These are phyloP conservation scores for Meandrina meandrites DNA, from an alignment of 92 coral and sea anemone genomes.

Conservation along the genomic window DNA sequence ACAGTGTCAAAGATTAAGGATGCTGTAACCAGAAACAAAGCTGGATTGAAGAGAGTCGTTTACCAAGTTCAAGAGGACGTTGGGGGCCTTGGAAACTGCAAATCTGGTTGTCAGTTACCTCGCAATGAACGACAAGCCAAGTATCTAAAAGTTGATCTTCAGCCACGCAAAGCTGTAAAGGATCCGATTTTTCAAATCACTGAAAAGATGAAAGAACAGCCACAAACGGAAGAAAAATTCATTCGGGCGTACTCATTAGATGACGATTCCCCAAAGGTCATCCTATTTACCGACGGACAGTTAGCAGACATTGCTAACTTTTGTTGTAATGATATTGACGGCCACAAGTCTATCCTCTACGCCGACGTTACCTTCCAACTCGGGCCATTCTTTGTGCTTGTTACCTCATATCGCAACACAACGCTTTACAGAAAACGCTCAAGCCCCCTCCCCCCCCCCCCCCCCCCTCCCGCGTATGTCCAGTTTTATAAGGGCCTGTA, in stretches of 20 bases:
- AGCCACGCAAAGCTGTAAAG: constrained; percentile 17
- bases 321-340: too few species aligned
- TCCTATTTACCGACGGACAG: constrained; percentile 65
- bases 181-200: constrained; percentile 70
- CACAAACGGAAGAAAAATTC: constrained; percentile 54
- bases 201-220: constrained; percentile 57
- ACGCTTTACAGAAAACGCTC: constrained; percentile 40
- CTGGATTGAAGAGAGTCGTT: constrained; percentile 36
- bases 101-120: constrained; percentile 54
- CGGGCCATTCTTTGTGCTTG: too few species aligned
- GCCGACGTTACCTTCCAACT: constrained; percentile 58
- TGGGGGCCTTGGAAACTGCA: constrained; percentile 48
- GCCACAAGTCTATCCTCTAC: too few species aligned
- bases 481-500: constrained; percentile 51
- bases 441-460: too few species aligned
- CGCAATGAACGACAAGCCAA: constrained; percentile 52
- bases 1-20: constrained; percentile 26
- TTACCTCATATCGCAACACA: constrained; percentile 52
- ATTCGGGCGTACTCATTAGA: constrained; percentile 56
- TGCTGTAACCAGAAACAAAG: not conserved
- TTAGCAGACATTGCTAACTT: constrained; percentile 54
- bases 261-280: constrained; percentile 62
- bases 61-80: constrained; percentile 53
- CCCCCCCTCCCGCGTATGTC: too few species aligned
- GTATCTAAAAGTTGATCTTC: constrained; percentile 34